Percentiles rank a stretch among this genome's conserved stretches.
These are phyloP conservation scores for Mesorhabditis sp. DNA, from an alignment of 2,888 invertebrate species.

Conservation along the genomic window DNA sequence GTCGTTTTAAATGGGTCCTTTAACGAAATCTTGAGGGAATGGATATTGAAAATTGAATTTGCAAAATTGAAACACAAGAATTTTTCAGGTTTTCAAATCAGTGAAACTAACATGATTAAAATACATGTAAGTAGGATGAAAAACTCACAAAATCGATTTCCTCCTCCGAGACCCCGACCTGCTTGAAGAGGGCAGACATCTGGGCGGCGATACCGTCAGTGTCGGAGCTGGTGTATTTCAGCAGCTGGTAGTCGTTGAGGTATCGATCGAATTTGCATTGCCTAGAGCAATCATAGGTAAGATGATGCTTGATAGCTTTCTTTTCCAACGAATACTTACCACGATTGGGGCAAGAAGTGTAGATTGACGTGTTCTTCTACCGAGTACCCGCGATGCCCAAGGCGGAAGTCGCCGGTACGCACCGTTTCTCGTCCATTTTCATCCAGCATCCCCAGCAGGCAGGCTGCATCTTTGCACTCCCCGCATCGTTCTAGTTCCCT, in stretches of 20 bases:
- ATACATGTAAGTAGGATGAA: no score
- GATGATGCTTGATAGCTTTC: neutral
- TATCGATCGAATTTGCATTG: conserved; percentile 1
- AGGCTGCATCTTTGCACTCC: neutral
- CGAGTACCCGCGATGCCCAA: neutral
- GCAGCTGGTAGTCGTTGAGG: neutral
- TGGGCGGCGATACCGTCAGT: neutral
- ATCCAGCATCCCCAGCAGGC: conserved; percentile 4
- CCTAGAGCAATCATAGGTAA: neutral
- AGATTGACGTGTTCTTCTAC: conserved; percentile 2
- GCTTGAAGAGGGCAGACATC: neutral
- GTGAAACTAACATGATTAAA: no score
- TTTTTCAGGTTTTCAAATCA: no score
- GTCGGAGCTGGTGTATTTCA: neutral
- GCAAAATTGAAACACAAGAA: no score
- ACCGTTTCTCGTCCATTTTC: conserved; percentile 1
- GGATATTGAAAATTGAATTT: no score
- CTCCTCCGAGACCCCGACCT: neutral
- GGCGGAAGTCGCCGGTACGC: neutral
- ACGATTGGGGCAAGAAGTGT: neutral
- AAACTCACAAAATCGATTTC: neutral
- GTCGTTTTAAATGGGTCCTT: neutral
- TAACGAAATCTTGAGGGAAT: neutral
- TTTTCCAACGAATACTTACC: neutral
- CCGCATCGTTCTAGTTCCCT: neutral